A percentile compares a stretch with the other conserved stretches of the same genome.
These are phyloP conservation scores for Poecile montanus DNA, from an alignment of 2,797 vertebrate genomes.

Conservation along the genomic window DNA sequence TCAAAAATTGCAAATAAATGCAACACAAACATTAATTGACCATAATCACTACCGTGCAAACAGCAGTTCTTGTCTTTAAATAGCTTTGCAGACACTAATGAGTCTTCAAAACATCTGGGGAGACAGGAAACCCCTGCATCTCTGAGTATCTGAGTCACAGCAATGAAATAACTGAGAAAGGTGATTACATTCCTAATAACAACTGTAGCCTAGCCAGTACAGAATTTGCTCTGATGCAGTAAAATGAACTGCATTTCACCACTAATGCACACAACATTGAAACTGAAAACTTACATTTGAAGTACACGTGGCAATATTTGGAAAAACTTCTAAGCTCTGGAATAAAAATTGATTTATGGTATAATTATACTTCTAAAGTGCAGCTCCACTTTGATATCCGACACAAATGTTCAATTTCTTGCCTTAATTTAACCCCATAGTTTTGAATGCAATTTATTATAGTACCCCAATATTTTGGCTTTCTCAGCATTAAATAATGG, in stretches of 20 bases:
- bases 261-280: rapidly evolving
- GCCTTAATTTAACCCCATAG: neutral
- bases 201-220: neutral
- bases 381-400: neutral
- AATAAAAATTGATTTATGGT: neutral
- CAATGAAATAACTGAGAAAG: neutral
- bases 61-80: neutral
- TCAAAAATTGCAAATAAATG: neutral
- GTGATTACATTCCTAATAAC: neutral
- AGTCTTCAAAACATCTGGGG: neutral
- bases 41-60: neutral
- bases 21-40: neutral
- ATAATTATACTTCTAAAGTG: neutral
- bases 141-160: neutral
- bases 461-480: neutral
- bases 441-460: neutral
- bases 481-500: neutral
- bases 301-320: neutral
- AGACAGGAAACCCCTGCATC: neutral
- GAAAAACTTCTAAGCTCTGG: neutral
- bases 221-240: neutral
- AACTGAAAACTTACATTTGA: neutral
- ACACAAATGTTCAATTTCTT: neutral
- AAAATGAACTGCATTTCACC: neutral
- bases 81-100: neutral